Base-by-base conservation (phyloP, 2,888 invertebrate species). In the Eupeodes latifasciatus region DNA sequence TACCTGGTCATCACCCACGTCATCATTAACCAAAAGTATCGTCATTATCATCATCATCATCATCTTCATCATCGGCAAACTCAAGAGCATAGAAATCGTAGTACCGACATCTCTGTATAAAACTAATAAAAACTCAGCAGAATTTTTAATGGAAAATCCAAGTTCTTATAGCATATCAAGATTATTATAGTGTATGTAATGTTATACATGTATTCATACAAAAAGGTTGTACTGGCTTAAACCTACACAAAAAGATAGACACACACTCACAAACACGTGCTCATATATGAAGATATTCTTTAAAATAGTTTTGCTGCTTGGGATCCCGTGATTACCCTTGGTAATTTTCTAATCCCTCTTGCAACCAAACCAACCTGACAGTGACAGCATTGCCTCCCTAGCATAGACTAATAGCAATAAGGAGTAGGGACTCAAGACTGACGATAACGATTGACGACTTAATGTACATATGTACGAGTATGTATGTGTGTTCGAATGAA, bases 71-170 rank as follows among this genome's bases (percentile, higher is more conserved):
- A 27, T 27, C 27, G 27, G 27, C 27, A 27, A 1, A 27, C 27
- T 27, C 27, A 27, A 27, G 27, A 27, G 27, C 27, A 27, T 27
- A 27, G 27, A 53, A 6, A 55, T 12, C 19, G 36, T 40, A 19
- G 12, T 53, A 36, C 40, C 14, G 0, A 12, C 34, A 7, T 19
- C 4, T n/a, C 6, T 75, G 51, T 57, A 59, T 9, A 59, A 72
- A 77, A 67, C 74, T 86, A 86, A 87, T 83, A 79, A 87, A 80
- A 83, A 76, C 69, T 75, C 80, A 27, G 44, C 71, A 59, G 62
- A 83, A 87, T 76, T 86, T 74, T 83, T 79, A 83, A 82, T 82
- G 83, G 71, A 71, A 82, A 62, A 47, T 47, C 47, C n/a, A 47
- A 47, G 57, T 57, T 40, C 40, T 40, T 40, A 40, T 40, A 40